A percentile compares a stretch with the other conserved stretches of the same genome.
These are phyloP conservation scores for Poeciliopsis occidentalis DNA, from an alignment of 2,113 vertebrate genomes.

Conservation along the genomic window DNA sequence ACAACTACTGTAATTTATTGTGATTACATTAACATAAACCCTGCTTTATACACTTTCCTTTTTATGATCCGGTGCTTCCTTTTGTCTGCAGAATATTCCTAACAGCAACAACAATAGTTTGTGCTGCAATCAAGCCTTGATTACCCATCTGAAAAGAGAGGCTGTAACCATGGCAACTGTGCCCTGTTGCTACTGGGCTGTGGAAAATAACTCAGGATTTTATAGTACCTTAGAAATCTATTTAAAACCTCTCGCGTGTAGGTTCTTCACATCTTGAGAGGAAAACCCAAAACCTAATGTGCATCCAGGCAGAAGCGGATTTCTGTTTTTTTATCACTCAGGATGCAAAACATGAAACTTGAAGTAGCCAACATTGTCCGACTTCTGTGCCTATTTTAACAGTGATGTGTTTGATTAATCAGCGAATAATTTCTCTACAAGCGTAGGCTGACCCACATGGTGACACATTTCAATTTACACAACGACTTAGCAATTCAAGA, in stretches of 20 bases:
- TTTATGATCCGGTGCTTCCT: constrained; percentile 9
- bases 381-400: neutral
- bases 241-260: constrained; percentile 31
- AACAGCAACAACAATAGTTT: constrained; percentile 33
- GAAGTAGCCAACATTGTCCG: too few relatives aligned
- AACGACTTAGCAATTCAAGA: neutral
- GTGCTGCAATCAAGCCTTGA: constrained; percentile 49
- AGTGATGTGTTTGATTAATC: neutral
- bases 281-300: constrained; percentile 5
- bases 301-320: neutral
- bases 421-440: neutral
- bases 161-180: constrained; percentile 61
- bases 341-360: neutral
- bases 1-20: neutral
- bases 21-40: constrained; percentile 2
- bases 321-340: neutral
- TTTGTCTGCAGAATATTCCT: neutral
- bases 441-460: neutral
- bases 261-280: constrained; percentile 12
- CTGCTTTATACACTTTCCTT: neutral
- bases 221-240: constrained; percentile 34
- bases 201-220: constrained; percentile 31
- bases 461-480: neutral
- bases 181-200: constrained; percentile 28
- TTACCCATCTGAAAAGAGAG: constrained; percentile 33